Evolutionary conservation across 2,113 vertebrate genomes (phyloP).

Genomic region (Indicator maculatus): DNA sequence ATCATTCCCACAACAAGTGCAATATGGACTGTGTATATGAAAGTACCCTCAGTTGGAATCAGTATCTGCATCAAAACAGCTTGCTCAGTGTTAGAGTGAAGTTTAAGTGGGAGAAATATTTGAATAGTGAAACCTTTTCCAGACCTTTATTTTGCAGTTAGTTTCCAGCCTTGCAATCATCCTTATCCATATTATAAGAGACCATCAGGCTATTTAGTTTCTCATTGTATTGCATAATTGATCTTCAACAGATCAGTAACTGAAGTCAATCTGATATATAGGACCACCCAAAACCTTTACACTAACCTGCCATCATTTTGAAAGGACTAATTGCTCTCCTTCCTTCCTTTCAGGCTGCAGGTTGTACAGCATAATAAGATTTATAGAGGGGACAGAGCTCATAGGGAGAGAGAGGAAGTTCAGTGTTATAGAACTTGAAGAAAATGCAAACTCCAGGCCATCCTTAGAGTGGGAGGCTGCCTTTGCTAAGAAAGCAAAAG

Average conservation of each 20-base stretch:
- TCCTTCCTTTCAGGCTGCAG: background rate
- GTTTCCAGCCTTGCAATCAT: background rate
- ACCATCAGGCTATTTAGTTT: background rate
- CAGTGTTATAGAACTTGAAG: background rate
- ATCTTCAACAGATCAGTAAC: background rate
- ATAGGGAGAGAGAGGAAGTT: background rate
- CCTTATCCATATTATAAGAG: background rate
- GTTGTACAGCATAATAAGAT: background rate
- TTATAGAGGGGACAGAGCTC: background rate
- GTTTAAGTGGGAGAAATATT: background rate
- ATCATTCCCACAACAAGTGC: background rate
- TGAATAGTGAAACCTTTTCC: background rate
- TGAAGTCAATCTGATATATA: conserved; percentile 7
- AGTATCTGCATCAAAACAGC: background rate
- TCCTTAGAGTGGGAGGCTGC: background rate
- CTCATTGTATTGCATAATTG: background rate
- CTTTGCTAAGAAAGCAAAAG: background rate
- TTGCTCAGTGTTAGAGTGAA: background rate
- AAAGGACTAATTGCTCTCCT: conserved; percentile 18
- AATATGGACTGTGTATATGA: background rate
- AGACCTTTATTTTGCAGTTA: background rate
- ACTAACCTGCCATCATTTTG: background rate
- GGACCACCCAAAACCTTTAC: conserved; percentile 10
- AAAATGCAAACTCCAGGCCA: background rate
- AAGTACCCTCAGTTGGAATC: background rate